Evolutionary conservation across 2,113 vertebrate species (phyloP).

Genomic region (Lethenteron reissneri): DNA sequence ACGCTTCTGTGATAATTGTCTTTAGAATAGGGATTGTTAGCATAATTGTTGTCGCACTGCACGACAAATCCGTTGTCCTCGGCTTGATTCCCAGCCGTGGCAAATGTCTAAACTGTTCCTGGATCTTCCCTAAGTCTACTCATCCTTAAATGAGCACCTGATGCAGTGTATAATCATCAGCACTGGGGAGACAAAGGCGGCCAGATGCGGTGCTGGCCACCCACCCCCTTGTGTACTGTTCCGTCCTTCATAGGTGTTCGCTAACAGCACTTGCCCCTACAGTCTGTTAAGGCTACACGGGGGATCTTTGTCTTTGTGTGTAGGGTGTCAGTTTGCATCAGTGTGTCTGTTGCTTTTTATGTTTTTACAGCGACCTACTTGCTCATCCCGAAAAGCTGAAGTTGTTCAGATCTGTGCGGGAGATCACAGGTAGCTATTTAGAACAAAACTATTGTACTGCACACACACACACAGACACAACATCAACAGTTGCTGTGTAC

Average conservation of each 20-base stretch:
- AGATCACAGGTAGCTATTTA: constrained; percentile 50
- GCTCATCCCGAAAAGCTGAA: constrained; percentile 34
- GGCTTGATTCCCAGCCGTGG: too few species aligned
- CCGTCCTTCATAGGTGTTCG: background rate
- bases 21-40: too few species aligned
- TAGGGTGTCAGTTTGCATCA: background rate
- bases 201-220: background rate
- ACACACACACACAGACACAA: background rate
- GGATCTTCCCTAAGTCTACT: too few species aligned
- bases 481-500: background rate
- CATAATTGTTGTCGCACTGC: too few species aligned
- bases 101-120: too few species aligned
- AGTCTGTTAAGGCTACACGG: background rate
- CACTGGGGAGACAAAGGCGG: background rate
- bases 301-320: background rate
- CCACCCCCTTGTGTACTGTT: background rate
- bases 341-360: background rate
- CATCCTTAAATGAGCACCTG: too few species aligned
- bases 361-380: constrained; percentile 26
- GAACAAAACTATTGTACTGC: background rate
- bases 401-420: constrained; percentile 44
- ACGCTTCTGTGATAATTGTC: too few species aligned
- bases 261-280: background rate
- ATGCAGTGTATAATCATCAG: too few species aligned
- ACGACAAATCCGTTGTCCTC: too few species aligned